A percentile compares a stretch with the other conserved stretches of the same genome.
These are phyloP conservation scores for Frankliniella intonsa DNA, from an alignment of 2,888 invertebrate species.

Conservation along the genomic window DNA sequence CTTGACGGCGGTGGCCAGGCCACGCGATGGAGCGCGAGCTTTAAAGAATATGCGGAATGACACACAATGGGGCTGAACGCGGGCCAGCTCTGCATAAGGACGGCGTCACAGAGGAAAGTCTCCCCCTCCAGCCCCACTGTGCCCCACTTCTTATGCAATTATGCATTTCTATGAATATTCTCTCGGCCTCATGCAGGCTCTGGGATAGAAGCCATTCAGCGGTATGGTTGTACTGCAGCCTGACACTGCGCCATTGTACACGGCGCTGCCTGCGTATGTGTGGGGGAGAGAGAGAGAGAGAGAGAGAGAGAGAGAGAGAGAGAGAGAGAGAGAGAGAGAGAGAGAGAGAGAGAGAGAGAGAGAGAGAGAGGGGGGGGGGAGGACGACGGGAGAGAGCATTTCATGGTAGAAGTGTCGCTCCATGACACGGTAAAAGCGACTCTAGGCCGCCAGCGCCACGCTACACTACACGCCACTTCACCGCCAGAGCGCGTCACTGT, in stretches of 20 bases:
- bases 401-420: too few species aligned
- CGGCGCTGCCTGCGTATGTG: not conserved
- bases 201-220: not conserved
- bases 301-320: not conserved
- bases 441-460: too few species aligned
- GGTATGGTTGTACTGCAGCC: not conserved
- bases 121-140: not conserved
- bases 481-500: too few species aligned
- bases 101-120: not conserved
- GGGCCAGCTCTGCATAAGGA: not conserved
- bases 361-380: too few species aligned
- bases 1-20: not conserved
- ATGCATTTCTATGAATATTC: slow-evolving; percentile 27
- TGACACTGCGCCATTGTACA: not conserved
- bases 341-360: too few species aligned
- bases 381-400: too few species aligned
- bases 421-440: too few species aligned
- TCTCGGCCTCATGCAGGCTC: not conserved
- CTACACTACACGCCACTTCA: too few species aligned
- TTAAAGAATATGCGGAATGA: not conserved
- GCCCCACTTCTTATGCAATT: not conserved
- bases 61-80: not conserved
- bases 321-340: not conserved
- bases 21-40: not conserved
- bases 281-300: too few species aligned